Evolutionary conservation across 1,140 invertebrate genomes (phyloP).

Genomic region (Drosophila teissieri): DNA sequence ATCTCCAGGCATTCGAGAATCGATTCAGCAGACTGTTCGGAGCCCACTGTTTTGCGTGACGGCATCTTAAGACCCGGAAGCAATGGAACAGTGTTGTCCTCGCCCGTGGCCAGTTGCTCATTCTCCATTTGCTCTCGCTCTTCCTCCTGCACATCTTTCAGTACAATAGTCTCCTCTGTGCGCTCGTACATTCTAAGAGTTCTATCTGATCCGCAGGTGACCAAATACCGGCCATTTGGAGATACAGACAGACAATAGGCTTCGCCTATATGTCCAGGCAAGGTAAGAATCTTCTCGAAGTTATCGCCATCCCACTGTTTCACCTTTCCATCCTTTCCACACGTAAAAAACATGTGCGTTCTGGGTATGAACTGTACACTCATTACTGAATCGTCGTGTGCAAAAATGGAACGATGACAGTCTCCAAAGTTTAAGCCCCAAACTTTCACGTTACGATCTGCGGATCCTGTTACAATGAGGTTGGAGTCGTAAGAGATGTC

Average conservation of each 20-base stretch:
- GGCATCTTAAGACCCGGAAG: slow-evolving; percentile 91
- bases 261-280: slow-evolving; percentile 92
- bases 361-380: slow-evolving; percentile 94
- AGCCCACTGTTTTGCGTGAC: slow-evolving; percentile 95
- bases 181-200: slow-evolving; percentile 94
- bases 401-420: slow-evolving; percentile 94
- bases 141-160: slow-evolving; percentile 96
- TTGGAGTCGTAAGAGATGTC: slow-evolving; percentile 97
- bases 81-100: slow-evolving; percentile 88
- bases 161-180: slow-evolving; percentile 94
- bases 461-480: slow-evolving; percentile 96
- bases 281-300: slow-evolving; percentile 94
- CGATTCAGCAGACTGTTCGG: slow-evolving; percentile 95
- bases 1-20: slow-evolving; percentile 95
- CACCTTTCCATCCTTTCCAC: slow-evolving; percentile 95
- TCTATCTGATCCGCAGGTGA: slow-evolving; percentile 94
- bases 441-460: slow-evolving; percentile 97
- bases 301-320: slow-evolving; percentile 99
- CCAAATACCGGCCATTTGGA: slow-evolving; percentile 91
- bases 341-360: slow-evolving; percentile 97
- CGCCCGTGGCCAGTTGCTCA: slow-evolving; percentile 89
- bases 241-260: slow-evolving; percentile 91
- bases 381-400: slow-evolving; percentile 97
- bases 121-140: slow-evolving; percentile 90
- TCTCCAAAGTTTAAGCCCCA: slow-evolving; percentile 99